Evolutionary conservation across 1,140 invertebrate species (phyloP).

Genomic region (Acromyrmex heyeri): DNA sequence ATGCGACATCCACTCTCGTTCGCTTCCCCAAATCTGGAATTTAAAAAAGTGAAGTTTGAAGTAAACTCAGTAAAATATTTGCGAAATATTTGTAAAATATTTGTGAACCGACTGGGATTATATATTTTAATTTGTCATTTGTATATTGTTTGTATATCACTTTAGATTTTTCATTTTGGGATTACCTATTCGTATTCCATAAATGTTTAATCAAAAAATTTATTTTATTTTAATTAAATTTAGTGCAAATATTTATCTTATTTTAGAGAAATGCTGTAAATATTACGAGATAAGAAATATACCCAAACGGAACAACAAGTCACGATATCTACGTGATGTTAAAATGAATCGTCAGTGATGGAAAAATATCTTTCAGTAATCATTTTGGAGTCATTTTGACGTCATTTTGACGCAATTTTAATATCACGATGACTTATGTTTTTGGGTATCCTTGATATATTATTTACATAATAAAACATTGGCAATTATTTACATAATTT

Average conservation of each 20-base stretch:
- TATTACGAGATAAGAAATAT: background rate
- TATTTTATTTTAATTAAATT: constrained; percentile 11
- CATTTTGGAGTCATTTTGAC: no score
- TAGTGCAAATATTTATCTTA: background rate
- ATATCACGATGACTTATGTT: no score
- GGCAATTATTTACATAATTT: background rate
- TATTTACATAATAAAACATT: constrained; percentile 1
- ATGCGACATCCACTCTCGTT: background rate
- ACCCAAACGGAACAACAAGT: no score
- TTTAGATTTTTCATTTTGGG: background rate
- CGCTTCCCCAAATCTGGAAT: background rate
- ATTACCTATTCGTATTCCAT: background rate
- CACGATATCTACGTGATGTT: no score
- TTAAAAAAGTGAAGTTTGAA: background rate
- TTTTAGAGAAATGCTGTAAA: background rate
- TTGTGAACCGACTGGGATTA: background rate
- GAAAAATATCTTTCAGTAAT: no score
- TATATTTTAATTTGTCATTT: background rate
- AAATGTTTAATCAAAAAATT: constrained; percentile 10
- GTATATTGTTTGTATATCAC: constrained; percentile 6
- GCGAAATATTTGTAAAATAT: background rate
- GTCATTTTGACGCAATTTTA: no score
- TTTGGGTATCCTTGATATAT: background rate
- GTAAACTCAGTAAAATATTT: background rate
- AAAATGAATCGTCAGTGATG: no score